Percentiles rank a stretch among this genome's conserved stretches.
phyloP scores from a whole-genome alignment of 2,113 vertebrate genomes.

The Sphyrna mokarran region DNA sequence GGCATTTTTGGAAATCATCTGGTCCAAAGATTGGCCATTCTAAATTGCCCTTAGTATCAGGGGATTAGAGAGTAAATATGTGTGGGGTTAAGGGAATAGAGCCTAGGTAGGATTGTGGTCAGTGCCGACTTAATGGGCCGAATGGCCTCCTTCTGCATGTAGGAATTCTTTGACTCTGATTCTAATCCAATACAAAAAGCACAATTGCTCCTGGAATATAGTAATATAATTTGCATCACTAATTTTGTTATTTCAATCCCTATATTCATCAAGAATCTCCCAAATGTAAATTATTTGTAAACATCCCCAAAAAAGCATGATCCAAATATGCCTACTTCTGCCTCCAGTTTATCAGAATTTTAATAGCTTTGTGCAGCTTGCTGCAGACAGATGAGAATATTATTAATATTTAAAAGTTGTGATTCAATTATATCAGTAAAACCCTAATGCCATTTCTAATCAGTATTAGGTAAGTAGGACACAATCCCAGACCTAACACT shows the following conservation, averaged over 20 bases:
- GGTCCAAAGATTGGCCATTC: too few relatives aligned
- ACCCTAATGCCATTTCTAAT: neutral
- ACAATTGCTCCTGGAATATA: neutral
- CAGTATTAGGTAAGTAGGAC: neutral
- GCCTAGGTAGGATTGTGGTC: too few relatives aligned
- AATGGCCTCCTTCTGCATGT: too few relatives aligned
- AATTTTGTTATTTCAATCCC: neutral
- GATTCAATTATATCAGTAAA: neutral
- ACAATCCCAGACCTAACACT: neutral
- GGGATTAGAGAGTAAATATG: too few relatives aligned
- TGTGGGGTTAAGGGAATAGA: too few relatives aligned
- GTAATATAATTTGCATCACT: neutral
- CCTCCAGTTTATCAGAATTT: neutral
- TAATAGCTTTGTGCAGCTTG: neutral
- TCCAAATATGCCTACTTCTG: neutral
- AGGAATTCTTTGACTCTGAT: too few relatives aligned
- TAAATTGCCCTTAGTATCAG: too few relatives aligned
- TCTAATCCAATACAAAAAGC: neutral
- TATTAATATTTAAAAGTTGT: neutral
- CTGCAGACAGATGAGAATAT: neutral
- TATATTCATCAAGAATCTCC: neutral
- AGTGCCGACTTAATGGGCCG: too few relatives aligned
- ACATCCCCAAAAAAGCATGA: neutral
- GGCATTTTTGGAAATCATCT: neutral
- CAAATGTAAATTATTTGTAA: constrained; percentile 10